These are phyloP conservation scores for Campoletis raptor DNA, from an alignment of 2,888 invertebrate genomes.

Conservation along the genomic window DNA sequence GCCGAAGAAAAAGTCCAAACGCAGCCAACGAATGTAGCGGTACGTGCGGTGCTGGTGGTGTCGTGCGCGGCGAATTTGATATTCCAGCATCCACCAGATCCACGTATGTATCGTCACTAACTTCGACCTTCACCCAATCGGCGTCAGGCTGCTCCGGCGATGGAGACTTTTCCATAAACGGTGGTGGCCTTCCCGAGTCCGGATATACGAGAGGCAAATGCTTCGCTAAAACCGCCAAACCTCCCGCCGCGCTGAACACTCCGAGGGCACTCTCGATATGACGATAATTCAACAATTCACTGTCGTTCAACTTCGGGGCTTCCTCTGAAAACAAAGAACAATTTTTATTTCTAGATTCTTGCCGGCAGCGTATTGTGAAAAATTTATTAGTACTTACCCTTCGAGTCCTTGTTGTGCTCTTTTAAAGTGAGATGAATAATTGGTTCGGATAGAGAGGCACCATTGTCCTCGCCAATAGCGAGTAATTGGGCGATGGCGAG, in stretches of 20 bases:
- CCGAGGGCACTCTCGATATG: constrained; percentile 88
- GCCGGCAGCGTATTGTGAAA: neutral
- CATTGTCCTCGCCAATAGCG: constrained; percentile 86
- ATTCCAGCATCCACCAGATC: constrained; percentile 87
- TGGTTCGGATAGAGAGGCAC: constrained; percentile 86
- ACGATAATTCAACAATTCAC: constrained; percentile 77
- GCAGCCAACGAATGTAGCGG: constrained; percentile 97
- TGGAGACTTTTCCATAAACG: constrained; percentile 87
- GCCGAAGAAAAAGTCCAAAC: constrained; percentile 94
- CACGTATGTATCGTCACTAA: constrained; percentile 88
- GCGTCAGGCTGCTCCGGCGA: constrained; percentile 85
- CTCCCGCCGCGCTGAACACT: constrained; percentile 95
- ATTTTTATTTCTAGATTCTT: neutral
- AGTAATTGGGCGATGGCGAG: constrained; percentile 88
- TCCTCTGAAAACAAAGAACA: constrained; percentile 73
- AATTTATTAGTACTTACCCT: constrained; percentile 73
- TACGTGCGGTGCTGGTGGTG: constrained; percentile 87
- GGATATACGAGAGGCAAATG: constrained; percentile 96
- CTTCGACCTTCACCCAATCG: constrained; percentile 88
- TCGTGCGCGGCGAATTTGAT: constrained; percentile 85
- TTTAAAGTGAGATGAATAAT: constrained; percentile 83
- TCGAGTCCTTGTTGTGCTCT: constrained; percentile 81
- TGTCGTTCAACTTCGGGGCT: constrained; percentile 75
- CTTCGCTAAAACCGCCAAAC: constrained; percentile 94
- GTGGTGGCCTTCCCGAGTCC: constrained; percentile 87